Conservation (phyloP, 2,888 invertebrate genomes). For the Drosophila suboccidentalis region DNA sequence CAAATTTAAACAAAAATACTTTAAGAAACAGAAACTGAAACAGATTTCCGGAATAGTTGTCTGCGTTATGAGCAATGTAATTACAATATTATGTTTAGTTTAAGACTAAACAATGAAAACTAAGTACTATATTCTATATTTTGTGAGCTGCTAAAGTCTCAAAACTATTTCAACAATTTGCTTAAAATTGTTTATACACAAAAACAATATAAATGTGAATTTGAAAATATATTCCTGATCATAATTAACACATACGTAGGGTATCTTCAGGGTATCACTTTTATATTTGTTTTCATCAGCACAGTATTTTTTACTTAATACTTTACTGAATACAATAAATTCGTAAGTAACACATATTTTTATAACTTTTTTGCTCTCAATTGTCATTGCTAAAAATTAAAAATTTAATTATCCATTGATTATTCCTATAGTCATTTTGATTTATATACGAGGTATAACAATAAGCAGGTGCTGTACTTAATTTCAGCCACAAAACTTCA, state of each 20-base stretch:
- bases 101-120: not conserved
- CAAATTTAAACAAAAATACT: slow-evolving; percentile 6
- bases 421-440: not conserved
- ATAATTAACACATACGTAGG: not conserved
- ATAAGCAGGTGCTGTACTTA: not conserved
- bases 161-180: not conserved
- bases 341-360: not conserved
- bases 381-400: not conserved
- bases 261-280: too few relatives aligned
- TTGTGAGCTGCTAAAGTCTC: not conserved
- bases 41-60: slow-evolving; percentile 4
- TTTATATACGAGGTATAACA: not conserved
- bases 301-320: not conserved
- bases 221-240: not conserved
- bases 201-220: not conserved
- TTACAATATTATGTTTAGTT: slow-evolving; percentile 1
- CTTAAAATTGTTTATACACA: not conserved
- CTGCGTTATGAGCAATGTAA: not conserved
- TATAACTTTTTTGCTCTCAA: not conserved
- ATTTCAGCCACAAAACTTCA: not conserved
- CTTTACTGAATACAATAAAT: not conserved
- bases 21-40: not conserved
- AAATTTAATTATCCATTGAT: not conserved
- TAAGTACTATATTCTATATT: not conserved
- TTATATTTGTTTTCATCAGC: not conserved